Conservation (phyloP, 2,888 invertebrate species). For the Mellilla xanthometata region DNA sequence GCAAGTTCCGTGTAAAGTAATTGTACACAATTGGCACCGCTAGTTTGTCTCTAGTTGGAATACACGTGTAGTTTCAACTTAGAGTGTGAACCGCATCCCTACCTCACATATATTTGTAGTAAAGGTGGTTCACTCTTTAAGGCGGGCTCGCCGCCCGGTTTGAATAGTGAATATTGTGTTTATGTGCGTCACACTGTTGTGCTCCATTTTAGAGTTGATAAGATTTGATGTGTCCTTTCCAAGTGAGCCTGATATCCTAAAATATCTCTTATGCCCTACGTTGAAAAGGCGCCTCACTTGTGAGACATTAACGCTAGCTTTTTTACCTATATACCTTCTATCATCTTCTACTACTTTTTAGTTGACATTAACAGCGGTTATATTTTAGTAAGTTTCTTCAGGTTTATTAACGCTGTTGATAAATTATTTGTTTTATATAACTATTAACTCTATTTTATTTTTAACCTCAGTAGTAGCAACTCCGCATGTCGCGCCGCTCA, state of each 20-base stretch:
- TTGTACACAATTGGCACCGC: constrained; percentile 1
- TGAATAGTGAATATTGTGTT: constrained; percentile 76
- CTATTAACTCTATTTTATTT: constrained; percentile 9
- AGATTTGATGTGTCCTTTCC: constrained; percentile 64
- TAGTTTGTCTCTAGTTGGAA: constrained; percentile 13
- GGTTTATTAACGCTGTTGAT: constrained; percentile 24
- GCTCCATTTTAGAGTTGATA: constrained; percentile 71
- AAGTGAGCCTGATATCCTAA: constrained; percentile 67
- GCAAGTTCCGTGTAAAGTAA: background rate
- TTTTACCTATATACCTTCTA: constrained; percentile 30
- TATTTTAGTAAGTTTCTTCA: constrained; percentile 30
- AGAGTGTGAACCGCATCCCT: constrained; percentile 29
- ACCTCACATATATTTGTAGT: constrained; percentile 15
- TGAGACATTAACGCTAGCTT: constrained; percentile 75
- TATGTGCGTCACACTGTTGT: constrained; percentile 81
- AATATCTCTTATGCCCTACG: constrained; percentile 53
- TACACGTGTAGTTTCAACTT: constrained; percentile 25
- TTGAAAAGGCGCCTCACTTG: constrained; percentile 80
- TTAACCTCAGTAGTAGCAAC: constrained; percentile 17
- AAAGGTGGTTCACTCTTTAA: constrained; percentile 50
- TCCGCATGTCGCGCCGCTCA: constrained; percentile 24
- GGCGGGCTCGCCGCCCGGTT: constrained; percentile 64
- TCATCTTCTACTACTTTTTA: constrained; percentile 37
- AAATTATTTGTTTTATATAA: constrained; percentile 10
- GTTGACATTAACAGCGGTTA: constrained; percentile 36